Evolutionary conservation across 2,797 vertebrate species (phyloP), one percentile per base, ranked within the genome.

Genomic region (Anas acuta): DNA sequence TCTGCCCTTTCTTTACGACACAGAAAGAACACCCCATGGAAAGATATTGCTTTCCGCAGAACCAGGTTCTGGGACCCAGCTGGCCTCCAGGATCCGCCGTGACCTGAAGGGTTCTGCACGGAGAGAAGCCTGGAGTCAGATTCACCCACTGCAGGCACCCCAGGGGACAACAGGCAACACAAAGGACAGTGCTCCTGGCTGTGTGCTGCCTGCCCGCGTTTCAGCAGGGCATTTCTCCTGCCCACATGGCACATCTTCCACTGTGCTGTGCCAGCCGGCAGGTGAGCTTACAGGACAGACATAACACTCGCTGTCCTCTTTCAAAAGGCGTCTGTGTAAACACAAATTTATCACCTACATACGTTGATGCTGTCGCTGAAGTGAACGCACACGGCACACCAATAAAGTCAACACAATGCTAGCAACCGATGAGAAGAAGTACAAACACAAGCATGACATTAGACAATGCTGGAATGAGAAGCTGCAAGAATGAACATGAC

Each of bases 31-130:
- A 0, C 13, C 75, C n/a, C 7, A 19, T 19, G 54, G 14, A 35
- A 73, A 53, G 35, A 62, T 19, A 35, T 3, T 28, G 23, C 23
- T n/a, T 74, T 54, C 28, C 21, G 71, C 53, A 78, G 23, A 77
- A 58, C 30, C 4, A 62, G 22, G 10, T 47, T 54, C 16, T 25
- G 21, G 35, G 20, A 80, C 15, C 15, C 57, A 79, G 0, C 13
- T 7, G 39, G 10, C 23, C 73, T 35, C 70, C 43, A 3, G 1
- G 4, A 54, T 39, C 17, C 3, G 0, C 9, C 32, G 0, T 37
- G 41, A 56, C 74, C 22, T n/a, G 62, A 64, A 76, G 6, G 22
- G 35, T 37, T 74, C 33, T 8, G 6, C 77, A 51, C 3, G 0
- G 28, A 53, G 73, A 25, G 33, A 28, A 41, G 37, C 21, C 26